Evolutionary conservation across 2,113 vertebrate genomes (phyloP).

Genomic region (Microcebus tavaratra): DNA sequence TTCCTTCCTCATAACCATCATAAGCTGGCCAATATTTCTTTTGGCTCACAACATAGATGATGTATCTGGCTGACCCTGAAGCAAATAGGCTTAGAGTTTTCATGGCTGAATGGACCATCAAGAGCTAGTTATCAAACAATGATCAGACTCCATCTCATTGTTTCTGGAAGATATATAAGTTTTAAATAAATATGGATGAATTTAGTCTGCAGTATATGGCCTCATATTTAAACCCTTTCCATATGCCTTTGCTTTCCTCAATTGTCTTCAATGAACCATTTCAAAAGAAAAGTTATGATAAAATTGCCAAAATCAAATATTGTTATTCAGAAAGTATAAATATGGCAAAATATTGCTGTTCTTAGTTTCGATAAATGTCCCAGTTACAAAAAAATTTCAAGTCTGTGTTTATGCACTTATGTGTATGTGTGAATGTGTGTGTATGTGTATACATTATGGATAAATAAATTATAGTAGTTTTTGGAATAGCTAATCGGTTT

Average conservation of each 20-base stretch:
- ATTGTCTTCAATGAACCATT: conserved; percentile 47
- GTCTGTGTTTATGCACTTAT: background rate
- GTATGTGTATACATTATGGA: background rate
- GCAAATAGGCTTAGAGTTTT: no score
- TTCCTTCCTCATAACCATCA: background rate
- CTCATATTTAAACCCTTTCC: background rate
- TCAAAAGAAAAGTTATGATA: background rate
- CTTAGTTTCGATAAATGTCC: background rate
- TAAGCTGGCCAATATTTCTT: background rate
- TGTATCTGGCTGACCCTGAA: no score
- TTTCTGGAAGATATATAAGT: background rate
- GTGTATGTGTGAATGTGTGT: background rate
- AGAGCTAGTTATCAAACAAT: background rate
- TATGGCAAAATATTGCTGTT: background rate
- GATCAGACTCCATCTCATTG: background rate
- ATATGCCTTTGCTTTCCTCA: background rate
- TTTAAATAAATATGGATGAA: background rate
- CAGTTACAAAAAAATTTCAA: background rate
- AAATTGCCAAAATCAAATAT: background rate
- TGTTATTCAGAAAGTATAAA: background rate
- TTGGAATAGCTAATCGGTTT: background rate
- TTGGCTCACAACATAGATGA: background rate
- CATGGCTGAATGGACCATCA: background rate
- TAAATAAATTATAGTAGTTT: background rate
- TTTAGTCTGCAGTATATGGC: background rate